Base-by-base conservation (phyloP, 2,113 vertebrate genomes). In the Catharus bicknelli region DNA sequence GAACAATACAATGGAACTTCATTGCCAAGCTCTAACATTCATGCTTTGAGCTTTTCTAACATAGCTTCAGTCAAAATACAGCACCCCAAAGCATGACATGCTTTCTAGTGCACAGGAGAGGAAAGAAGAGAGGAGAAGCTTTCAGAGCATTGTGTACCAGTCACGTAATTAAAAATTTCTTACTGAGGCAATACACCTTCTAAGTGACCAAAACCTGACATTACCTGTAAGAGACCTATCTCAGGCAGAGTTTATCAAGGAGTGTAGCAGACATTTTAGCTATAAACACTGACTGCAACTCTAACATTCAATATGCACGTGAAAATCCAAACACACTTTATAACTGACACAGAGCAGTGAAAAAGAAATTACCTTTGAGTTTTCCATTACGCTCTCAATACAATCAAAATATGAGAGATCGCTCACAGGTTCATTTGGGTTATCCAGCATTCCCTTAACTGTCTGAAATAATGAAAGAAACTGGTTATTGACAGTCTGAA, bases 381-480 rank as follows among this genome's bases (percentile, higher is more conserved):
- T 99, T 93, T 99, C 99, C 99, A 99, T 99, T 84, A 99, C 99
- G 0, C 99, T 98, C 90, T 99, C 99, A 43, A 99, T 99, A 97
- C 99, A 99, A 96, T 99, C 99, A 80, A 99, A 99, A 94, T 99
- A 99, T 2, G 99, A 99, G 62, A 99, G 98, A 91, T 99, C 99
- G 9, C 97, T 99, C 81, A 99, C 99, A 4, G 99, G 99, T 91
- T 99, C 99, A 26, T 98, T 99, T 51, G 99, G 99, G 90, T 99
- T 99, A 83, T 99, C 99, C 72, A 99, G 95, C 97, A 99, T 99
- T 72, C 99, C 99, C 94, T 99, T 98, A 61, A 99, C 99, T 62
- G 99, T 99, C 99, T 99, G 93, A 36, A 94, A 84, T 36, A 50
- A 73, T 6, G 61, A 38, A 91, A 73, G 25, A 84, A 48, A 81